Evolutionary conservation across 1,140 invertebrate genomes (phyloP).

Genomic region (Tetranychus urticae): DNA sequence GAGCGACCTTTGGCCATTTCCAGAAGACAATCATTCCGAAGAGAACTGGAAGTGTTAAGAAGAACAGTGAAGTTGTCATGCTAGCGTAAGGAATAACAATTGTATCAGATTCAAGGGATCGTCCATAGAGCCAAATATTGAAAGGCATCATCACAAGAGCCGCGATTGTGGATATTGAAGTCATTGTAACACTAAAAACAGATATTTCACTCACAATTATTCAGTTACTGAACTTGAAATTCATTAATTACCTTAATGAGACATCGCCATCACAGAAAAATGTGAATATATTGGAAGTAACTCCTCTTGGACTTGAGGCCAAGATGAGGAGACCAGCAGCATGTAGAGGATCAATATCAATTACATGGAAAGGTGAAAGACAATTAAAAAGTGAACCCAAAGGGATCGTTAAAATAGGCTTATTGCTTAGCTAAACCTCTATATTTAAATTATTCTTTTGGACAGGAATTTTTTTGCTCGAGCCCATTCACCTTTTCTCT

Average conservation of each 20-base stretch:
- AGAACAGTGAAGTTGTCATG: constrained; percentile 18
- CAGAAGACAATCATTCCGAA: constrained; percentile 19
- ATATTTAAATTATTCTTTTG: too few relatives aligned
- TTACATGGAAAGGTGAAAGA: not conserved
- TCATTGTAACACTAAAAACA: constrained; percentile 20
- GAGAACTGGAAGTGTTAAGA: constrained; percentile 18
- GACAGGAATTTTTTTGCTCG: too few relatives aligned
- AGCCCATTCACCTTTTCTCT: too few relatives aligned
- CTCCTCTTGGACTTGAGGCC: constrained; percentile 21
- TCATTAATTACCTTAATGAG: constrained; percentile 18
- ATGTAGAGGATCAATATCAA: constrained; percentile 11
- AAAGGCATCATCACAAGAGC: constrained; percentile 21
- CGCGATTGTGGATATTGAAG: constrained; percentile 19
- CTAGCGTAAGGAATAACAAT: constrained; percentile 20
- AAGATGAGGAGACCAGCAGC: constrained; percentile 18
- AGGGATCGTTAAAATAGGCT: too few relatives aligned
- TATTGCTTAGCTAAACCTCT: too few relatives aligned
- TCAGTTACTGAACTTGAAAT: too few relatives aligned
- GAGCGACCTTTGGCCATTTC: constrained; percentile 17
- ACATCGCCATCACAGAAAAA: constrained; percentile 23
- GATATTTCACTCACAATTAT: not conserved
- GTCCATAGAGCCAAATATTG: constrained; percentile 20
- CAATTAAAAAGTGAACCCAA: too few relatives aligned
- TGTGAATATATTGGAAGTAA: constrained; percentile 23
- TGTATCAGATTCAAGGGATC: constrained; percentile 16